Evolutionary conservation across 2,113 vertebrate genomes (phyloP).

Genomic region (Eurypyga helias): DNA sequence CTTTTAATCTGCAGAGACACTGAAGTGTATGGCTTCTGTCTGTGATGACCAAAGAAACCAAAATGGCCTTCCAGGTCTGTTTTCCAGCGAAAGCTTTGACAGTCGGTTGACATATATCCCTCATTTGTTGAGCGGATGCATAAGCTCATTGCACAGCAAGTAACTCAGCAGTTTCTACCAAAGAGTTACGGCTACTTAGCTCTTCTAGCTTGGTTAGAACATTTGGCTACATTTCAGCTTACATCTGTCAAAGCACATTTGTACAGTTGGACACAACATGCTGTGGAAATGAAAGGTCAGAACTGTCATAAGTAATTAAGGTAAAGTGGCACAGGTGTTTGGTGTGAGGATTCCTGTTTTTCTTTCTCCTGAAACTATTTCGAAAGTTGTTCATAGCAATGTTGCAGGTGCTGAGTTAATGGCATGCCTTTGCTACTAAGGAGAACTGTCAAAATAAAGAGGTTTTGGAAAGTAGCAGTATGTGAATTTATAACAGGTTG

Average conservation of each 20-base stretch:
- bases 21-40: not conserved
- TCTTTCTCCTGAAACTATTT: not conserved
- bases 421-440: not conserved
- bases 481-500: not conserved
- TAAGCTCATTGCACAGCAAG: not conserved
- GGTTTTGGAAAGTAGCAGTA: not conserved
- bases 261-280: not conserved
- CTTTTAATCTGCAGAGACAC: not conserved
- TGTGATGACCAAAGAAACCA: not conserved
- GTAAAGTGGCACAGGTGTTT: not conserved
- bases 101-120: not conserved
- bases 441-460: not conserved
- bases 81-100: not conserved
- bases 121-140: fast-evolving
- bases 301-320: not conserved
- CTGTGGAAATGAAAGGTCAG: not conserved
- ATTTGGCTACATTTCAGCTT: not conserved
- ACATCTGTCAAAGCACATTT: not conserved
- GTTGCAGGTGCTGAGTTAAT: not conserved
- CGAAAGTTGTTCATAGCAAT: not conserved
- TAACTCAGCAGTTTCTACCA: not conserved
- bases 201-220: not conserved
- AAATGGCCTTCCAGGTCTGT: not conserved
- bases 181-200: not conserved
- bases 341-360: not conserved